Evolutionary conservation across 2,113 vertebrate species (phyloP), one percentile per base, ranked within the genome.

Genomic region (Stegastes partitus): DNA sequence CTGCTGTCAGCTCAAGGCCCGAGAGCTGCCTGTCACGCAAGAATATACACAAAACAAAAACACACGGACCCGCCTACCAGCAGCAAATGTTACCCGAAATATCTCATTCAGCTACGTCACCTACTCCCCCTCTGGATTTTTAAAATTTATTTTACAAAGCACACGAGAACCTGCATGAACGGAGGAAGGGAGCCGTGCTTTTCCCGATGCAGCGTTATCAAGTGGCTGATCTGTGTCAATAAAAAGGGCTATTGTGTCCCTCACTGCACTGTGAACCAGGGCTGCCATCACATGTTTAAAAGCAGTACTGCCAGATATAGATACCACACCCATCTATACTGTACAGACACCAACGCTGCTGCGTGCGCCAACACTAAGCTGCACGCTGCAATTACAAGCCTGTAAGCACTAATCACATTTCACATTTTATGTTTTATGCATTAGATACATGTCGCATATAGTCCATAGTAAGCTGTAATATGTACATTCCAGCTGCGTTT

Each of bases 221-320:
- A 57, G 55, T 63, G 65, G 65, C 16, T 62, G 10, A 71, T 64
- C 50, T 51, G 44, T 19, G 31, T 58, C 54, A 57, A 62, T 37
- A 31, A 57, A 75, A 66, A 68, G 68, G 12, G 16, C 51, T 21
- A 3, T 51, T 63, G 28, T 37, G 47, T 44, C 31, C 58, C 42
- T 61, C 14, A 51, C 7, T 50, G 0, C 50, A 34, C 47, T 37
- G 53, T 87, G 82, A 87, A 79, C 54, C 55, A 71, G 74, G 71
- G 81, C 77, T 89, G 82, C 80, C 80, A 81, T 87, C 85, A 75
- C 64, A 85, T 89, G 87, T 87, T 70, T 69, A 55, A 73, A 79
- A 63, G 62, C 76, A 89, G 87, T 79, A 77, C 62, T 90, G 65
- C 74, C 67, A 58, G 7, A 55, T 54, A 59, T 47, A 67, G 18